Evolutionary conservation across 2,113 vertebrate species (phyloP).

Genomic region (Heteronetta atricapilla): DNA sequence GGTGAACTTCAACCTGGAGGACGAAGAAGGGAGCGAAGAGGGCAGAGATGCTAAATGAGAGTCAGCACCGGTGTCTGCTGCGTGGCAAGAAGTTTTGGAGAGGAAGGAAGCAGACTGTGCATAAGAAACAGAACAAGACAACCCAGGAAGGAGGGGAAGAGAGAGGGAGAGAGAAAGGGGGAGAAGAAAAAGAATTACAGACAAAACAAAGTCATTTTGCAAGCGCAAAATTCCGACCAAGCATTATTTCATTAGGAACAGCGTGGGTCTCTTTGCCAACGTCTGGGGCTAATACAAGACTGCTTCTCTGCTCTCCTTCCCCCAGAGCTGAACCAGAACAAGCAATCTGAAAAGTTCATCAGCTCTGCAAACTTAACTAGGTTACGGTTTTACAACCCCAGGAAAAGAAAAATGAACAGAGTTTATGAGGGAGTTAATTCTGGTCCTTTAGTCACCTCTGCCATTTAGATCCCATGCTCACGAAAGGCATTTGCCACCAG

Average conservation of each 20-base stretch:
- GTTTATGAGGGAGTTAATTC: not conserved
- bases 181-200: rapidly evolving
- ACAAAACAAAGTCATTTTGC: not conserved
- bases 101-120: not conserved
- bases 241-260: not conserved
- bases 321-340: not conserved
- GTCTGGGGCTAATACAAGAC: rapidly evolving
- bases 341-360: not conserved
- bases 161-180: not conserved
- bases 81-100: not conserved
- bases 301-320: not conserved
- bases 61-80: not conserved
- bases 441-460: not conserved
- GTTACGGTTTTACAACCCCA: not conserved
- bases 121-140: not conserved
- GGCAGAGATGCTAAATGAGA: not conserved
- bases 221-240: not conserved
- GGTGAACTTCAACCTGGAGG: not conserved
- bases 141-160: not conserved
- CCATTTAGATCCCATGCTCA: not conserved
- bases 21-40: not conserved
- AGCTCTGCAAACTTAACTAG: not conserved
- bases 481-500: not conserved
- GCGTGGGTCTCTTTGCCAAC: not conserved
- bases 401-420: not conserved